Evolutionary conservation across 2,113 vertebrate species (phyloP).

Genomic region (Bothrops jararaca): DNA sequence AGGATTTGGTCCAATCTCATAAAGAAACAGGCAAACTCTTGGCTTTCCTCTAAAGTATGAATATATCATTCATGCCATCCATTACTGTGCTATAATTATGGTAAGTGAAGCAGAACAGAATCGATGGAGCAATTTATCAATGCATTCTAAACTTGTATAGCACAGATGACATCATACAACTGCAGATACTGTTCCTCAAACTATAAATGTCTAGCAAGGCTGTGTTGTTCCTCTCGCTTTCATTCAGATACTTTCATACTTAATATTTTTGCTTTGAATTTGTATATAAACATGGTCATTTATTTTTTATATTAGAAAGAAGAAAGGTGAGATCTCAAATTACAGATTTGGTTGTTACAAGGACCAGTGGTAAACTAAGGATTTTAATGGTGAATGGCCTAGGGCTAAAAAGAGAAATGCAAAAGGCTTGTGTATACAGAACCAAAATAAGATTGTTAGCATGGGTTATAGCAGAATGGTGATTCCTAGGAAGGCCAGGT

Average conservation of each 20-base stretch:
- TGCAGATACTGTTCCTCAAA: slow-evolving; percentile 80
- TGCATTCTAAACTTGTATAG: slow-evolving; percentile 79
- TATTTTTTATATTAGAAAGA: slow-evolving; percentile 55
- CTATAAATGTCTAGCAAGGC: slow-evolving; percentile 68
- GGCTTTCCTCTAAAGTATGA: slow-evolving; percentile 80
- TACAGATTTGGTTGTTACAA: slow-evolving; percentile 47
- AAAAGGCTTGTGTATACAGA: background rate
- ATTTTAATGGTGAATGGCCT: background rate
- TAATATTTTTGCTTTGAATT: slow-evolving; percentile 68
- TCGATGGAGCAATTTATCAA: slow-evolving; percentile 96
- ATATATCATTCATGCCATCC: slow-evolving; percentile 87
- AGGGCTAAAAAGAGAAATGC: background rate
- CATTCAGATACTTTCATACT: slow-evolving; percentile 71
- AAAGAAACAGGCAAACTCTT: slow-evolving; percentile 77
- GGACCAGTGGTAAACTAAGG: background rate
- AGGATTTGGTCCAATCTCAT: slow-evolving; percentile 78
- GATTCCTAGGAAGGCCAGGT: background rate
- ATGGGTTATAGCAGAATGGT: background rate
- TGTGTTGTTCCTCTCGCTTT: slow-evolving; percentile 72
- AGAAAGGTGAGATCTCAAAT: slow-evolving; percentile 55
- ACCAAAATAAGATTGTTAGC: background rate
- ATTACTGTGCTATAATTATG: slow-evolving; percentile 95
- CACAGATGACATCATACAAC: slow-evolving; percentile 73
- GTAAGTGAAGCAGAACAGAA: slow-evolving; percentile 92
- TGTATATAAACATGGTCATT: slow-evolving; percentile 63